phyloP scores from a whole-genome alignment of 2,888 invertebrate species.

The Thecophora atra region DNA sequence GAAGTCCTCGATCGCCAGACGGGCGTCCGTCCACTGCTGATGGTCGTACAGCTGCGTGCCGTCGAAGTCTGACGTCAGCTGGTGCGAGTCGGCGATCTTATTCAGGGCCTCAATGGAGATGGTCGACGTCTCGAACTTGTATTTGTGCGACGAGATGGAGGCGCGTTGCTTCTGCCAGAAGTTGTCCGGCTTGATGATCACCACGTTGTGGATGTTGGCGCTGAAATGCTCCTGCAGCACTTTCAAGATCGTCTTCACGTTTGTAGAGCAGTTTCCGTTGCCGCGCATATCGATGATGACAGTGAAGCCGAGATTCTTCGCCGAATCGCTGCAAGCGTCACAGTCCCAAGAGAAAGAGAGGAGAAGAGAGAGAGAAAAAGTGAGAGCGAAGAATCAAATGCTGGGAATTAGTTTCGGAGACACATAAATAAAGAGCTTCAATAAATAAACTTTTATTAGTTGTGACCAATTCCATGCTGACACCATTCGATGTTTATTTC shows the following conservation, averaged over 20 bases:
- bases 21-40: conserved; percentile 95
- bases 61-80: conserved; percentile 93
- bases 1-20: conserved; percentile 94
- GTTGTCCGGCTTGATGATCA: conserved; percentile 98
- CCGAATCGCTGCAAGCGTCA: conserved; percentile 59
- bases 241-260: conserved; percentile 97
- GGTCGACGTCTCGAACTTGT: conserved; percentile 98
- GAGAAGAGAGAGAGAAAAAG: conserved; percentile 22
- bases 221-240: conserved; percentile 96
- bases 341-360: not conserved
- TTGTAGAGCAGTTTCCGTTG: conserved; percentile 81
- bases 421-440: not conserved
- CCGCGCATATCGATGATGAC: conserved; percentile 98
- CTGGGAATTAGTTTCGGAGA: conserved; percentile 25
- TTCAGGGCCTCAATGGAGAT: conserved; percentile 94
- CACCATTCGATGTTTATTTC: conserved; percentile 19
- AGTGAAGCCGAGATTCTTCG: conserved; percentile 84
- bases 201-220: conserved; percentile 90
- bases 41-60: conserved; percentile 95
- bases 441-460: conserved; percentile 14
- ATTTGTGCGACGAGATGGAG: conserved; percentile 96
- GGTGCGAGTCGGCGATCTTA: conserved; percentile 91
- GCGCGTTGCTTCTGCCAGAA: conserved; percentile 99
- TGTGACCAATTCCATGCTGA: conserved; percentile 13
- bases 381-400: conserved; percentile 15